Base-by-base conservation (phyloP, 2,888 invertebrate species). In the Ormyrus thymus region DNA sequence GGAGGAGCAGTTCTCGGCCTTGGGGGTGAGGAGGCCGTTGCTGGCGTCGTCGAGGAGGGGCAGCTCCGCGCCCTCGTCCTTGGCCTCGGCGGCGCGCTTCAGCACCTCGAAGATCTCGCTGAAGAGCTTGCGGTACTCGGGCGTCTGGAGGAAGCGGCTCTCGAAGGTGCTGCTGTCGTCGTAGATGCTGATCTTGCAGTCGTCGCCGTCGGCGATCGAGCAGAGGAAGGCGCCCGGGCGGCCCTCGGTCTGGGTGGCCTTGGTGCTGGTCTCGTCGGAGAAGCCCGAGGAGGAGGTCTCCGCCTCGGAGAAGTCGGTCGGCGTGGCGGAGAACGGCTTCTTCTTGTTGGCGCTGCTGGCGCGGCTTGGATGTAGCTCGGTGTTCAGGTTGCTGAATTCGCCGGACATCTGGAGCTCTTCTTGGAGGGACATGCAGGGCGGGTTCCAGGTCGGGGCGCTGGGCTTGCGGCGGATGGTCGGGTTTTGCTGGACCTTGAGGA, bases 261-360 rank as follows among this genome's bases (percentile, higher is more conserved):
- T 96, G 89, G 89, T 89, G 78, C 95, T 95, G 1, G 95, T 96
- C 89, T 96, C 96, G 86, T 96, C 97, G 0, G 95, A 94, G 88
- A 95, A 96, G 9, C 95, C 96, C 0, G 96, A 96, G 13, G 96
- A 96, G 43, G 95, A 95, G 0, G 96, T 96, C 89, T 96, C 96
- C 0, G 96, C 95, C 89, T 96, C 96, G 0, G 96, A 96, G 86
- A 96, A 96, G 88, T 96, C 96, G 0, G 94, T 94, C 0, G 96
- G 95, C 0, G 96, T 95, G 82, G 93, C 93, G 11, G 95, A 94
- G 85, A 88, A 87, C 62, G 83, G 89, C 79, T 88, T 89, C 29
- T 79, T 43, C 2, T 7, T 10, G 4, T 76, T 53, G 0, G 29
- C 7, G 15, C 15, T 15, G 46, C 55, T 48, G 11, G n/a, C 9